Conservation (phyloP, 2,113 vertebrate species). For the Brevimyrus niger region DNA sequence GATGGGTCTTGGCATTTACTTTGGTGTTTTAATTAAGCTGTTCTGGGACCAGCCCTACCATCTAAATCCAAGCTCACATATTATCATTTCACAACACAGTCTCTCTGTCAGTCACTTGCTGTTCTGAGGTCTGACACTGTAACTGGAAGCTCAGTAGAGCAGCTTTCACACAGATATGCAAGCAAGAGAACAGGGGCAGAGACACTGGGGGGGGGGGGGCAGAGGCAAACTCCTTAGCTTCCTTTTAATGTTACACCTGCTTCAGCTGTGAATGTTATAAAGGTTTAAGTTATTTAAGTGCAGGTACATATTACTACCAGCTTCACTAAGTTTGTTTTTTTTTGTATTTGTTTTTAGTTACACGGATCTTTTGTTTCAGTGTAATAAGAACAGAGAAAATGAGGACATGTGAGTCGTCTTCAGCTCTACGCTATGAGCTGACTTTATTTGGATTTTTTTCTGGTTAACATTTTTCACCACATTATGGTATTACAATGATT, state of each 20-base stretch:
- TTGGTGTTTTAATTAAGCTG: not conserved
- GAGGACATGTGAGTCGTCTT: not conserved
- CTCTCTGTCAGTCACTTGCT: not conserved
- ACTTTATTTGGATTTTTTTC: not conserved
- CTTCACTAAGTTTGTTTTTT: not conserved
- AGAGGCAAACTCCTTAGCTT: not conserved
- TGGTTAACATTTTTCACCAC: not conserved
- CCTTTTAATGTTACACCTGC: not conserved
- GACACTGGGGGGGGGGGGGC: not conserved
- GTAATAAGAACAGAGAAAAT: not conserved
- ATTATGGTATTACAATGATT: not conserved
- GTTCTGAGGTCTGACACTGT: not conserved
- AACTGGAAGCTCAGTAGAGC: not conserved
- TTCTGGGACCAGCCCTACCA: not conserved
- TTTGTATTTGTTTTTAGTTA: not conserved
- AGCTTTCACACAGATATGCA: not conserved
- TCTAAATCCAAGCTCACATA: not conserved
- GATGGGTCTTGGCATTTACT: not conserved
- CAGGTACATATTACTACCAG: not conserved
- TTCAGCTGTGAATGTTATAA: not conserved
- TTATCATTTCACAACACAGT: not conserved
- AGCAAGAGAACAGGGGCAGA: too few relatives aligned
- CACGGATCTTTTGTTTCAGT: not conserved
- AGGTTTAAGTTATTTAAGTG: not conserved
- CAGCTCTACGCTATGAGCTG: not conserved